Percentiles rank a stretch among this genome's conserved stretches.
phyloP scores from a whole-genome alignment of 2,113 vertebrate species.

The Nesoenas mayeri region DNA sequence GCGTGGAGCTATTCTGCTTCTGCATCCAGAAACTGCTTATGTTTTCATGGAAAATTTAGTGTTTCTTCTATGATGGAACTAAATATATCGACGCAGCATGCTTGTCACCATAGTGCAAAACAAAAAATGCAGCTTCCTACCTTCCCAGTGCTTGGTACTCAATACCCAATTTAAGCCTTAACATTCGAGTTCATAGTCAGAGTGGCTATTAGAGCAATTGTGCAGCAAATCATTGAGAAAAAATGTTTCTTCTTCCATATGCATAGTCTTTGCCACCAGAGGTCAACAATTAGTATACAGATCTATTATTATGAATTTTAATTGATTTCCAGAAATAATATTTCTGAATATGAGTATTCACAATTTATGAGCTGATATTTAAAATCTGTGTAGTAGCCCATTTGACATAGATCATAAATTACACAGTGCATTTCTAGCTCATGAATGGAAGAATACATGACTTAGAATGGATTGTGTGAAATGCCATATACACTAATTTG shows the following conservation, averaged over 20 bases:
- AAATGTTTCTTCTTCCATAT: neutral
- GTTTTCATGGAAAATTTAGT: constrained; percentile 40
- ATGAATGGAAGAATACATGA: neutral
- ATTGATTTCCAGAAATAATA: constrained; percentile 39
- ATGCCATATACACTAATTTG: neutral
- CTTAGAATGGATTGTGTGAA: constrained; percentile 32
- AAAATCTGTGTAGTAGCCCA: neutral
- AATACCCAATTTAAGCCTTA: neutral
- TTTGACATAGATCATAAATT: constrained; percentile 35
- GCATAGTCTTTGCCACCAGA: neutral
- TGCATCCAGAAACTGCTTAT: neutral
- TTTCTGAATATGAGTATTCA: constrained; percentile 30
- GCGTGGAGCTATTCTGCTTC: neutral
- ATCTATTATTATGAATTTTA: neutral
- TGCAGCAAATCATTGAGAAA: neutral
- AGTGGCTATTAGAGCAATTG: neutral
- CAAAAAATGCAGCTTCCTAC: neutral
- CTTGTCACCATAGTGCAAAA: neutral
- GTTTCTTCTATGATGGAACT: constrained; percentile 5
- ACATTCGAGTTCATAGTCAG: neutral
- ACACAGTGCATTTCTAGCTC: neutral
- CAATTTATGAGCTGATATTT: constrained; percentile 17
- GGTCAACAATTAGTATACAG: constrained; percentile 16
- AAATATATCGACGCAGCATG: neutral
- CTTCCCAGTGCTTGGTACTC: neutral